Evolutionary conservation across 2,888 invertebrate genomes (phyloP), one percentile per base, ranked within the genome.

Genomic region (Hirtodrosophila confusa): DNA sequence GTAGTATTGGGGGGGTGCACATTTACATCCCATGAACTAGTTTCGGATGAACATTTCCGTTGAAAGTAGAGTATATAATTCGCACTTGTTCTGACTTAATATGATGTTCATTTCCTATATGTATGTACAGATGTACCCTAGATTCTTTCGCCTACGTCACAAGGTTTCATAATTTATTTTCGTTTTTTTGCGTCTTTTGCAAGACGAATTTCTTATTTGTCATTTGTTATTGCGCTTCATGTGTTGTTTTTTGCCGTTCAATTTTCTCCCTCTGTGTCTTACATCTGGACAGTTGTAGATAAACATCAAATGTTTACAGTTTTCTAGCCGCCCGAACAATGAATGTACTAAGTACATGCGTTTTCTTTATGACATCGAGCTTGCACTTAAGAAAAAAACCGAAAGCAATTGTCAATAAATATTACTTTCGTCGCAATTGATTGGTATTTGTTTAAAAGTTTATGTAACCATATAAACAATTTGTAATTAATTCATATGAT

Each of bases 291-390:
- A 69, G 39, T 60, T 43, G 31, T 6, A 60, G 69, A 69, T 65
- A 69, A 65, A 69, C 64, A 69, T 40, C 24, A 58, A 72, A 50
- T 71, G 53, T 71, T 68, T 73, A 55, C 74, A 60, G 31, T 43
- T 45, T 17, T 2, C 40, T 31, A 48, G 47, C 41, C 40, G 43
- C 10, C 31, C 24, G 29, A 40, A 48, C 58, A 71, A 70, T 51
- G 49, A 40, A 67, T 44, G 39, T 58, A 33, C 23, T 29, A 31
- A 54, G 23, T 44, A 37, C 36, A 33, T 17, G 35, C 11, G 33
- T 35, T 49, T 48, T 62, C 40, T 29, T 29, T 23, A 37, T 37
- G 45, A 31, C 53, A 45, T 60, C 48, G 6, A 48, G 45, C 11
- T 41, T 47, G 37, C 33, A 39, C 53, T 47, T 36, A 11, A 45